Evolutionary conservation across 1,140 invertebrate genomes (phyloP).

Genomic region (Tetragonula clypearis): DNA sequence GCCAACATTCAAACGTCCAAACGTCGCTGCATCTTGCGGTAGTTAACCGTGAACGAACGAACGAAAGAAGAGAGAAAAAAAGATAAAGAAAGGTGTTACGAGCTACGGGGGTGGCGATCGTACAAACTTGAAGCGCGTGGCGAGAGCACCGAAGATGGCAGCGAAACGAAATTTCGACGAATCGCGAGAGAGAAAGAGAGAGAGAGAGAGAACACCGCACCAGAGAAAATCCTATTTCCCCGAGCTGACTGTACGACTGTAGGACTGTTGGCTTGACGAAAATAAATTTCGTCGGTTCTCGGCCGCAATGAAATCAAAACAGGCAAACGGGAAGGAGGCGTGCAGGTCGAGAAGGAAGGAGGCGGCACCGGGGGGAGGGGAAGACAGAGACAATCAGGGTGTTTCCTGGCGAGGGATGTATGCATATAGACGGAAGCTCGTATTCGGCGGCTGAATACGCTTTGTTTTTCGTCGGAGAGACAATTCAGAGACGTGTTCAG

Average conservation of each 20-base stretch:
- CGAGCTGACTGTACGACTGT: too few relatives aligned
- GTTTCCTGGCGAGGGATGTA: conserved; percentile 29
- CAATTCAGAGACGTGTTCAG: conserved; percentile 57
- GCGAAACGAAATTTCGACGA: background rate
- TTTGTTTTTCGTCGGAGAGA: conserved; percentile 61
- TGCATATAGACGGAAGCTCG: conserved; percentile 38
- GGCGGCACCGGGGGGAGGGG: background rate
- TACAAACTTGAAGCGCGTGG: too few relatives aligned
- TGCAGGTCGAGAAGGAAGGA: background rate
- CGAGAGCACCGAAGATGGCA: too few relatives aligned
- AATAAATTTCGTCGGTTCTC: conserved; percentile 20
- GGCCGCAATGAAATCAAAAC: conserved; percentile 34
- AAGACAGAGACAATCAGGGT: conserved; percentile 22
- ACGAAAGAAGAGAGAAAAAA: too few relatives aligned
- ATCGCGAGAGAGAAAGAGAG: too few relatives aligned
- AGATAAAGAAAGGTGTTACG: too few relatives aligned
- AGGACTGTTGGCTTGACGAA: background rate
- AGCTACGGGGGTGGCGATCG: too few relatives aligned
- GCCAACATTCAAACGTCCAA: too few relatives aligned
- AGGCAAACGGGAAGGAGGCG: background rate
- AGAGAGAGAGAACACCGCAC: background rate
- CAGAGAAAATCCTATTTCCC: background rate
- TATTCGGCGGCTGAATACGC: conserved; percentile 53
- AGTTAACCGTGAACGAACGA: too few relatives aligned
- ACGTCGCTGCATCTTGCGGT: too few relatives aligned